Conservation (phyloP, 2,888 invertebrate species). For the Thyatira batis region DNA sequence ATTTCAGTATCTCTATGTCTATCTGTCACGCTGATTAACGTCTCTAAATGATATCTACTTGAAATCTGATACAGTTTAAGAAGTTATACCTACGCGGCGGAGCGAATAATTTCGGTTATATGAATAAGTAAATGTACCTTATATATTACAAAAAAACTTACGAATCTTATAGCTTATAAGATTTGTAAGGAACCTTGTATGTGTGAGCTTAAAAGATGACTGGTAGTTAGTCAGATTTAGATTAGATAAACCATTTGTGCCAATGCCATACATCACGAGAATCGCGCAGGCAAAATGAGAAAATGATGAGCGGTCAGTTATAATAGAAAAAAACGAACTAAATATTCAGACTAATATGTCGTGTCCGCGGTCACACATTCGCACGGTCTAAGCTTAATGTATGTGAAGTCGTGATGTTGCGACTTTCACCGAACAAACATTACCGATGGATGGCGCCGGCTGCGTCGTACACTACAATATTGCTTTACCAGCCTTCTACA, state of each 20-base stretch:
- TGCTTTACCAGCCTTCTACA: constrained; percentile 30
- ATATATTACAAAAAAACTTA: too few relatives aligned
- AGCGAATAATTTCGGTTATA: too few relatives aligned
- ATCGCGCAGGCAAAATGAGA: constrained; percentile 58
- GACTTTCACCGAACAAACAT: constrained; percentile 75
- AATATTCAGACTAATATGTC: constrained; percentile 55
- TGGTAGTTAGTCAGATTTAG: too few relatives aligned
- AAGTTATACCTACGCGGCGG: too few relatives aligned
- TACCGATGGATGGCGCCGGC: constrained; percentile 58
- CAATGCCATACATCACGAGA: constrained; percentile 35
- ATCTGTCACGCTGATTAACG: too few relatives aligned
- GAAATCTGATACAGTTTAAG: background rate
- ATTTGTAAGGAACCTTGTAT: too few relatives aligned
- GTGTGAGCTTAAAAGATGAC: too few relatives aligned
- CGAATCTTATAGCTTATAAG: too few relatives aligned
- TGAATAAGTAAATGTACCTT: too few relatives aligned
- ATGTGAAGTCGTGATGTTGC: constrained; percentile 74
- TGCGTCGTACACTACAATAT: constrained; percentile 30
- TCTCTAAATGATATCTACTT: too few relatives aligned
- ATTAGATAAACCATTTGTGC: background rate
- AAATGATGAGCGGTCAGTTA: constrained; percentile 66
- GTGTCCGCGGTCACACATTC: constrained; percentile 58
- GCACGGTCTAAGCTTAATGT: constrained; percentile 75
- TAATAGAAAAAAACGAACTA: constrained; percentile 40
- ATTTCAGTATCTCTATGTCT: too few relatives aligned